phyloP scores from a whole-genome alignment of 2,888 invertebrate species.

The Ormia ochracea region DNA sequence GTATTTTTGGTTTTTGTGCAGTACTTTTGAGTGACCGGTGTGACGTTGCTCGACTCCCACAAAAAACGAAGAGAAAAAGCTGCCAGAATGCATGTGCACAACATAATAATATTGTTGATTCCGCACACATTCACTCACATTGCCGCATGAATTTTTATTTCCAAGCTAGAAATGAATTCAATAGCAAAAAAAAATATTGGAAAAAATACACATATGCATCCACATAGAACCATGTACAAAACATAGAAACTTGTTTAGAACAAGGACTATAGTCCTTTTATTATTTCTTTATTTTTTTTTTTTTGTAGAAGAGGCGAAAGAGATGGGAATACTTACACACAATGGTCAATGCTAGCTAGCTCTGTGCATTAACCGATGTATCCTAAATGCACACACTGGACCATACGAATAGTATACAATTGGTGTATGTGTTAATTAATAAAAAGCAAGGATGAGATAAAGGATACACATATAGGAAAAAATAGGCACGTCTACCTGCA shows the following conservation, averaged over 20 bases:
- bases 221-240: too few species aligned
- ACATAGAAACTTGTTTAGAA: slow-evolving; percentile 47
- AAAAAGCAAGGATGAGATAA: slow-evolving; percentile 23
- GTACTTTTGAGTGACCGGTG: slow-evolving; percentile 6
- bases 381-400: slow-evolving; percentile 2
- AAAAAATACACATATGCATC: background rate
- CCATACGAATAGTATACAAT: background rate
- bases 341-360: slow-evolving; percentile 12
- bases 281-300: background rate
- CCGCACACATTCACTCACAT: background rate
- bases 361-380: background rate
- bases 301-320: slow-evolving; percentile 33
- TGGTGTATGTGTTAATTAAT: slow-evolving; percentile 60
- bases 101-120: slow-evolving; percentile 8
- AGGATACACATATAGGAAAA: background rate
- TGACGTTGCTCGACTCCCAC: slow-evolving; percentile 32
- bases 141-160: background rate
- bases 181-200: slow-evolving; percentile 29
- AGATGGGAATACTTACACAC: slow-evolving; percentile 52
- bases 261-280: slow-evolving; percentile 62
- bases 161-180: slow-evolving; percentile 59
- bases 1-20: too few species aligned
- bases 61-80: background rate
- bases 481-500: slow-evolving; percentile 5
- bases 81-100: slow-evolving; percentile 36